Base-by-base conservation (phyloP, 2,888 invertebrate species). In the Sesia bembeciformis region DNA sequence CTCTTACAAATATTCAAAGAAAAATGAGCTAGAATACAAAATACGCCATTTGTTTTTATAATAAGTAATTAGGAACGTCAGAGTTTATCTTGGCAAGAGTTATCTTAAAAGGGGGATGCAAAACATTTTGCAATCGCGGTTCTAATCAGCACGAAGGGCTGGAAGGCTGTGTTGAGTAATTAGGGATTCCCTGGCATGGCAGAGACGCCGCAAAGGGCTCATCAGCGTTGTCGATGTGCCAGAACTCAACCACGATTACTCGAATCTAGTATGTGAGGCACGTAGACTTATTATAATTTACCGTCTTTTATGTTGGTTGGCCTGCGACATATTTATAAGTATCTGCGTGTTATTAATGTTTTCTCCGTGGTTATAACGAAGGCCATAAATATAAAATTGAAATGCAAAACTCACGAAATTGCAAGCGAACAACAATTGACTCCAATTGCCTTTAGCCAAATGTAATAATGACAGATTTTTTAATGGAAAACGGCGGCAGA, bases 81-180 rank as follows among this genome's bases (percentile, higher is more conserved):
- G 46, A 46, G 46, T 23, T 46, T 46, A 46, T 46, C 46, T 46
- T 46, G 46, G 4, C n/a, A 46, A 46, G 46, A 46, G 46, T 46
- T 46, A 46, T 46, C 46, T 46, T 50, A 38, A 38, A 50, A 52
- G 40, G 38, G 40, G 39, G 8, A 52, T 40, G 40, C 40, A 40
- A 39, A 52, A 52, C 51, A 41, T 54, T 51, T 59, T 64, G 59
- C 63, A 67, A 66, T 70, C 67, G 65, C 62, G 60, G 63, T 67
- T 70, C 65, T 71, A 74, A 78, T 76, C 74, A 69, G 66, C 61
- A 65, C 60, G 65, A 62, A 70, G 69, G 70, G 62, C 62, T 67
- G 76, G 23, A 23, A 23, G 23, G 23, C 23, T 23, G 23, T 23
- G 23, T 23, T 23, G 23, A 23, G 23, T 79, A 80, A 82, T 84